Evolutionary conservation across 2,797 vertebrate species (phyloP), one percentile per base, ranked within the genome.

Genomic region (Pantherophis vulpinus): DNA sequence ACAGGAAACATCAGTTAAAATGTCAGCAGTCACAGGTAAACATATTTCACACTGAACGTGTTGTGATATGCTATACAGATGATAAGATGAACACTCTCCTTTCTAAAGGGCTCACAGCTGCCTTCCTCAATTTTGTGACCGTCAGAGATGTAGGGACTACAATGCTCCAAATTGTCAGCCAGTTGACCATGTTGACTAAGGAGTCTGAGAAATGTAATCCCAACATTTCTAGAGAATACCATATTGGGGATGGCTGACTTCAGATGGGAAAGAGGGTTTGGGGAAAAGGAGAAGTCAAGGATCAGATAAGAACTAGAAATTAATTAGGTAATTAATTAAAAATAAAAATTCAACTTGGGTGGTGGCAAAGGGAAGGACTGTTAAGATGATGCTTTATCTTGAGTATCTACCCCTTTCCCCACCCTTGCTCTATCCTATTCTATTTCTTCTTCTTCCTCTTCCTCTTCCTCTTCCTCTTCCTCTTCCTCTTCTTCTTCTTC

Each of bases 401-500:
- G 20, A 27, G 2, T 37, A 8, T 47, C 61, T 51, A 42, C 10
- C 11, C 0, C 1, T 91, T 27, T 63, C 90, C 55, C 42, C 0
- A 0, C 4, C 12, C 0, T 23, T 1, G 0, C 13, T 0, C 42
- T 0, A 42, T 16, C 93, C 2, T 0, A 63, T 58, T 42, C 42
- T 42, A 42, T 42, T 42, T 42, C 25, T 61, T 61, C 59, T 59
- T 23, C 20, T 61, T 11, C 37, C 3, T 42, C 37, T 42, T 47
- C 90, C 87, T 54, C 25, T 61, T 61, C 59, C 23, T 23, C 59
- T 61, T 11, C 60, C 27, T 13, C 54, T 55, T 55, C 54, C 13
- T 13, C 54, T 55, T 54, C 51, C 10, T 10, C 51, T 54, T 54
- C 51, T 54, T 1, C 51, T 54, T 54, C 51, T n/a, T 54, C 51